Conservation (phyloP, 2,797 vertebrate species). For the Benthosema pterotum region DNA sequence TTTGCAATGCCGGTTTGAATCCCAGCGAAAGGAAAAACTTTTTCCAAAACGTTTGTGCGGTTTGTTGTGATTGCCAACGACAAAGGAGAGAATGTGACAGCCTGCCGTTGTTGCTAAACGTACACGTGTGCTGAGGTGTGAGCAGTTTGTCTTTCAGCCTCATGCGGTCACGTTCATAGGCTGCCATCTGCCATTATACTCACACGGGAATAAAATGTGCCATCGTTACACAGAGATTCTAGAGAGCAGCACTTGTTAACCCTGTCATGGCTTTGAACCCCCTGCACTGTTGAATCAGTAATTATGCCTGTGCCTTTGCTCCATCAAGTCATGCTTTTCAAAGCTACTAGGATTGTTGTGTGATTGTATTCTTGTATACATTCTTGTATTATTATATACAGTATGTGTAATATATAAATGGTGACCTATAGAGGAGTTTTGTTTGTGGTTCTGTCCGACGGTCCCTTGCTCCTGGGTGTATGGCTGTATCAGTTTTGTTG, state of each 20-base stretch:
- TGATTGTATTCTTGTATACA: neutral
- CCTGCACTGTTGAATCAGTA: neutral
- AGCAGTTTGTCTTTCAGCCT: slow-evolving; percentile 1
- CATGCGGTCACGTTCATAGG: neutral
- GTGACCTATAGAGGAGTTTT: too few relatives aligned
- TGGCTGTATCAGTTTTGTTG: too few relatives aligned
- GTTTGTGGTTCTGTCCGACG: too few relatives aligned
- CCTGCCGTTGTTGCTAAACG: neutral
- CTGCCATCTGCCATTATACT: slow-evolving; percentile 25
- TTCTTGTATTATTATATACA: too few relatives aligned
- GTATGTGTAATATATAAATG: too few relatives aligned
- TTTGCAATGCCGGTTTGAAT: slow-evolving; percentile 78
- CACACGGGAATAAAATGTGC: slow-evolving; percentile 5
- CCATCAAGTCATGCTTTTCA: neutral
- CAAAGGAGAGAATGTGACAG: neutral
- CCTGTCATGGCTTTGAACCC: slow-evolving; percentile 4
- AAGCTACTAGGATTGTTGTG: neutral
- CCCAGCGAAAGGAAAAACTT: slow-evolving; percentile 65
- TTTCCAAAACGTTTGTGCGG: slow-evolving; percentile 41
- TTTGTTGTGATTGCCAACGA: slow-evolving; percentile 14
- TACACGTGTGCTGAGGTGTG: neutral
- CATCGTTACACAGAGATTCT: slow-evolving; percentile 11
- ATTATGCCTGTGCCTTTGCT: slow-evolving; percentile 3
- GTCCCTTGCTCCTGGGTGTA: too few relatives aligned
- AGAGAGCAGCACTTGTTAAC: slow-evolving; percentile 13